Base-by-base conservation (phyloP, 2,113 vertebrate genomes). In the Callipepla squamata region DNA sequence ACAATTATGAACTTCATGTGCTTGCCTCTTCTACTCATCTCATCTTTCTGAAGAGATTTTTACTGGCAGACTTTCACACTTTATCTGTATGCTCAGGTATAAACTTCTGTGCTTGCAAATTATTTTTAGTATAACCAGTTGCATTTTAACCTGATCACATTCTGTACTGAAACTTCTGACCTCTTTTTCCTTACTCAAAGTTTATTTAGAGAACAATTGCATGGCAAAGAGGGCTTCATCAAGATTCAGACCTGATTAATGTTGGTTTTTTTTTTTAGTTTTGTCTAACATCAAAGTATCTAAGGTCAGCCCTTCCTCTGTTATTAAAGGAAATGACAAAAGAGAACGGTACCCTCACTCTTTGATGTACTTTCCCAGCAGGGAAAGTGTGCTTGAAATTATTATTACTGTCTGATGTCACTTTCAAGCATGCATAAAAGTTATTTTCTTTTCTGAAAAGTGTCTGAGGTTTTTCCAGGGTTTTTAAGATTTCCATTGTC, bases 331-430 rank as follows among this genome's bases (percentile, higher is more conserved):
- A 92, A 96, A 89, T 89, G 8, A 55, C 73, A 74, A 28, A 69
- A 89, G 20, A 40, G 36, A 85, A 69, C 15, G 9, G 44, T 70
- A 42, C 3, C 36, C 30, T 21, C 62, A 17, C 22, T 75, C 67
- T 77, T 94, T 92, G 26, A 88, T 45, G 42, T 36, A 9, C 26
- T 90, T 96, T 93, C 38, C 94, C 48, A 38, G 82, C 89, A 86
- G 12, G 47, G 38, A 90, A 96, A 84, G 4, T 34, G 1, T 70
- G 11, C 38, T 92, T 92, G 26, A 89, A 85, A 74, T 79, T 93
- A 51, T 9, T 67, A 11, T 61, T 82, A 7, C 28, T 79, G 53
- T 16, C 66, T 80, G 38, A 36, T 79, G 11, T 38, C 32, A 58
- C 91, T 91, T 90, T 87, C 61, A 69, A 89, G n/a, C 16, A 7